Base-by-base conservation (phyloP, 2,888 invertebrate genomes). In the Drosophila lacicola region DNA sequence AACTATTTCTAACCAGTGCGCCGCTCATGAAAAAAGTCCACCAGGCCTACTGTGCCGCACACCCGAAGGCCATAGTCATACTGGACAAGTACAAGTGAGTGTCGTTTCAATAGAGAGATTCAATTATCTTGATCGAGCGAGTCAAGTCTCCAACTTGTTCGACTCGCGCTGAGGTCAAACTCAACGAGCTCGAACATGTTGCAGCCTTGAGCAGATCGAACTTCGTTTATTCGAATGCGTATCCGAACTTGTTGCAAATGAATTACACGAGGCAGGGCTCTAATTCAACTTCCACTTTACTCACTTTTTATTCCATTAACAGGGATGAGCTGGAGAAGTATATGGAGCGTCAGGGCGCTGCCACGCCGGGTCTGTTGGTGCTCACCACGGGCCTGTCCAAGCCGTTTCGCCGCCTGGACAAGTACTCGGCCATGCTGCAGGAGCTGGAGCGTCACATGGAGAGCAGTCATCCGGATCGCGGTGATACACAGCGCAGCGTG, bases 381-480 rank as follows among this genome's bases (percentile, higher is more conserved):
- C 93, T 99, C 70, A 98, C 99, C 1, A 97, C 98, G 13, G 97
- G 98, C 11, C 94, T 99, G 44, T 98, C 98, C 65, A 97, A 98
- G 92, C 98, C 99, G 0, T 99, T 99, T 93, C 95, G 99, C 44
- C 95, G 99, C 46, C 93, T 99, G 66, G 98, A 98, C 88, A 98
- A 98, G 92, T 99, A 99, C 93, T 96, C 98, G 1, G 96, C 96
- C 4, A 96, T 97, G 95, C 93, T 99, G 54, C 98, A 99, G 92
- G 99, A 99, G 91, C 93, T 99, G 70, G 98, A 99, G 82, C 94
- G 99, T 67, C 98, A 99, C 91, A 96, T 99, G 58, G 98, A 98
- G 92, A 98, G 98, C 92, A 96, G 96, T 78, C 98, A 99, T 92
- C 95, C 96, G 0, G 99, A 99, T 92, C 94, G 99, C 77, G 99